Evolutionary conservation across 2,113 vertebrate genomes (phyloP).

Genomic region (Puma concolor): DNA sequence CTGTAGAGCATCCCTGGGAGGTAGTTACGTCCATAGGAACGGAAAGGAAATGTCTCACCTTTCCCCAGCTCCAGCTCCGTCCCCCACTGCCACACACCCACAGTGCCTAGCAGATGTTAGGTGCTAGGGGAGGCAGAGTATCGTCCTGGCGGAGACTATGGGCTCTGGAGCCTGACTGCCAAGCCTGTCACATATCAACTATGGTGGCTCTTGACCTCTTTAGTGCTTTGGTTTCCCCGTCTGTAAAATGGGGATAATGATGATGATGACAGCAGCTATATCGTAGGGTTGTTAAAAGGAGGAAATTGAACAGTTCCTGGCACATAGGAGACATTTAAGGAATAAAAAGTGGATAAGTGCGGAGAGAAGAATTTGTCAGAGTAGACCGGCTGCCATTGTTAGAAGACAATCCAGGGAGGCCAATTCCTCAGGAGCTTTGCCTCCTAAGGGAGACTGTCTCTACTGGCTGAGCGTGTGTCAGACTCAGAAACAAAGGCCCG

Average conservation of each 20-base stretch:
- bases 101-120: not conserved
- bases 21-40: fast-evolving
- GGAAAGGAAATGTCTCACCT: not conserved
- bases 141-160: not conserved
- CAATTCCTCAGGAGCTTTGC: not conserved
- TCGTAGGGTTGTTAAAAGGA: not conserved
- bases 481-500: not conserved
- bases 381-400: not conserved
- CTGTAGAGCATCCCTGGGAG: too few species aligned
- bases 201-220: not conserved
- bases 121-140: not conserved
- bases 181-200: too few species aligned
- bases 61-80: not conserved
- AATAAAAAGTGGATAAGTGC: not conserved
- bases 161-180: not conserved
- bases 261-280: not conserved
- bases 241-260: not conserved
- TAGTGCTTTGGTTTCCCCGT: not conserved
- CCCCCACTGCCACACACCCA: too few species aligned
- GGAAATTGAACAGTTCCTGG: not conserved
- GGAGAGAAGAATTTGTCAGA: not conserved
- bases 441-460: not conserved
- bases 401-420: not conserved
- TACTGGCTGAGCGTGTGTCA: not conserved
- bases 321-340: not conserved